These are phyloP conservation scores for Brachyrhaphis roseni DNA, from an alignment of 2,797 vertebrate species.

Conservation along the genomic window DNA sequence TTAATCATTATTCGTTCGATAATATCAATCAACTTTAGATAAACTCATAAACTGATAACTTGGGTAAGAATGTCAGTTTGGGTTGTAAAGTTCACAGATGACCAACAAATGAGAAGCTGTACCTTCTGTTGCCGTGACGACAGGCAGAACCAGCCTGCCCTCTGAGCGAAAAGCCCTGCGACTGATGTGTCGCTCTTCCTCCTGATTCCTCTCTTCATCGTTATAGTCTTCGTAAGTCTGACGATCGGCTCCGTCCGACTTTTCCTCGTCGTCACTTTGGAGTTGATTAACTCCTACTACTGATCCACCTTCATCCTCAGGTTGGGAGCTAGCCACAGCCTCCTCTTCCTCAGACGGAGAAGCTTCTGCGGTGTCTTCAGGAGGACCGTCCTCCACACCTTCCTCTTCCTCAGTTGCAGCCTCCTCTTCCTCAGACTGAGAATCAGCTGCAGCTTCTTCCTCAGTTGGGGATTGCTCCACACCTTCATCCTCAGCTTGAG, in stretches of 20 bases:
- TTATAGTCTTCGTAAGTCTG: slow-evolving; percentile 33
- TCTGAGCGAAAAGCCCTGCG: slow-evolving; percentile 60
- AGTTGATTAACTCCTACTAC: slow-evolving; percentile 18
- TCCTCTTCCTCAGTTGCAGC: slow-evolving; percentile 12
- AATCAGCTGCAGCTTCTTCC: slow-evolving; percentile 1
- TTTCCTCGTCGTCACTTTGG: not conserved
- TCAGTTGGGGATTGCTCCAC: too few relatives aligned
- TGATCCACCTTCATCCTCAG: not conserved
- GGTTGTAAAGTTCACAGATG: too few relatives aligned
- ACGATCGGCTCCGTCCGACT: slow-evolving; percentile 8
- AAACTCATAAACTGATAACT: too few relatives aligned
- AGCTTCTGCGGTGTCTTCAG: too few relatives aligned
- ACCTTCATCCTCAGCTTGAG: slow-evolving; percentile 4
- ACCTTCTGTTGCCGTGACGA: slow-evolving; percentile 9
- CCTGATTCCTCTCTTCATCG: not conserved
- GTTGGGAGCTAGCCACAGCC: not conserved
- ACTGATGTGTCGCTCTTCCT: slow-evolving; percentile 31
- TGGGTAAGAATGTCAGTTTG: too few relatives aligned
- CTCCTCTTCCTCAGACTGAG: slow-evolving; percentile 17
- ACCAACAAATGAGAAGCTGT: too few relatives aligned
- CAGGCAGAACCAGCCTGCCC: slow-evolving; percentile 28
- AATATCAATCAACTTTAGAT: too few relatives aligned
- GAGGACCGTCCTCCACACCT: not conserved
- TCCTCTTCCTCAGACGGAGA: slow-evolving; percentile 5
- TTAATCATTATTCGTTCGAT: too few relatives aligned